These are phyloP conservation scores for Castor canadensis DNA, from an alignment of 2,113 vertebrate species.

Conservation along the genomic window DNA sequence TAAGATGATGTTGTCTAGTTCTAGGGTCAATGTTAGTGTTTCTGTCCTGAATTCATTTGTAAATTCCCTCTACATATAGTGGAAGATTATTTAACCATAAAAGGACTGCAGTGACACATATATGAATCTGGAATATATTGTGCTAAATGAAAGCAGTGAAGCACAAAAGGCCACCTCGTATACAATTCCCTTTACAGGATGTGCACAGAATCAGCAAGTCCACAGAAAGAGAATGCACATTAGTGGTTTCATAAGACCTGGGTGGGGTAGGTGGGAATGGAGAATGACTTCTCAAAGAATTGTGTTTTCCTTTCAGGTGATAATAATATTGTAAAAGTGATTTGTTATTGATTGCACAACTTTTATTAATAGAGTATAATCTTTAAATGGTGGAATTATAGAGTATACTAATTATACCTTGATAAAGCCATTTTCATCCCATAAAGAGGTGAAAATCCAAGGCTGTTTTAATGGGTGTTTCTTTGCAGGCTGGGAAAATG, in stretches of 20 bases:
- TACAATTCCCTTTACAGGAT: background rate
- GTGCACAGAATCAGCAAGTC: background rate
- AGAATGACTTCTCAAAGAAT: background rate
- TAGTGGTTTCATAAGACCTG: too few species aligned
- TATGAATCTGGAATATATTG: too few species aligned
- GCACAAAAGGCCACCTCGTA: background rate
- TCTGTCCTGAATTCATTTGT: background rate
- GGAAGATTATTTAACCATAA: too few species aligned
- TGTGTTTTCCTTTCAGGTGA: background rate
- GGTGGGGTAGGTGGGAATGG: too few species aligned
- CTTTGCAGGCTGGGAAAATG: constrained; percentile 14
- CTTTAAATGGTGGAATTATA: too few species aligned
- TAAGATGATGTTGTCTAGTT: too few species aligned
- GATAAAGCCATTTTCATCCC: background rate
- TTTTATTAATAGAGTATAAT: too few species aligned
- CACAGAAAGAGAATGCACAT: background rate
- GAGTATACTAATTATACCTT: too few species aligned
- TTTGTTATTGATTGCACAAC: too few species aligned
- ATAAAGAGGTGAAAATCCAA: background rate
- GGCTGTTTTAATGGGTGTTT: background rate
- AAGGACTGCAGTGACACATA: too few species aligned
- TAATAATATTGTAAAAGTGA: too few species aligned
- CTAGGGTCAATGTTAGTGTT: background rate
- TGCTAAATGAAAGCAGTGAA: too few species aligned
- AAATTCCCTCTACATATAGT: background rate